Conservation (phyloP, 2,888 invertebrate genomes). For the Psylliodes chrysocephalus region DNA sequence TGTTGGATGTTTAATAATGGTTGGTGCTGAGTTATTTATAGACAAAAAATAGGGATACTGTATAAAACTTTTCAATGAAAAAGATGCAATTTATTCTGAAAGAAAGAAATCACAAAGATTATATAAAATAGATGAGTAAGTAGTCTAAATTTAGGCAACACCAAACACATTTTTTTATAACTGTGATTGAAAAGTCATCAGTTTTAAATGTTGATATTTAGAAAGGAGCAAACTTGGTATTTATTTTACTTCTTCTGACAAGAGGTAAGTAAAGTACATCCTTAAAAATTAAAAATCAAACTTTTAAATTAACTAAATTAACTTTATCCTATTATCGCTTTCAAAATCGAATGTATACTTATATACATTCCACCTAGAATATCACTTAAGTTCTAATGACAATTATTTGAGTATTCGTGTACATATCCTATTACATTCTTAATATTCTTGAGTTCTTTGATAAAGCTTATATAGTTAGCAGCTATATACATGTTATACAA, state of each 20-base stretch:
- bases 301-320: background rate
- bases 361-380: background rate
- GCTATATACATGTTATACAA: conserved; percentile 21
- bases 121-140: too few relatives aligned
- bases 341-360: too few relatives aligned
- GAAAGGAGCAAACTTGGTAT: background rate
- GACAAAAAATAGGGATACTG: background rate
- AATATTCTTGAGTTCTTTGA: conserved; percentile 11
- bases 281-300: background rate
- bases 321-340: background rate
- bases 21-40: background rate
- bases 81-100: background rate
- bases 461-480: conserved; percentile 3
- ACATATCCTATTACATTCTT: conserved; percentile 7
- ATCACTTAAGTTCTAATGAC: background rate
- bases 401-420: conserved; percentile 4
- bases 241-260: too few relatives aligned
- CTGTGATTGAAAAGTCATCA: too few relatives aligned
- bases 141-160: too few relatives aligned
- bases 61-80: background rate
- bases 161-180: too few relatives aligned
- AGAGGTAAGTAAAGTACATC: too few relatives aligned
- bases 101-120: too few relatives aligned
- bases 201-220: too few relatives aligned
- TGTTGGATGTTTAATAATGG: conserved; percentile 22